Conservation (phyloP, 1,140 invertebrate species). For the Zaprionus africanus region DNA sequence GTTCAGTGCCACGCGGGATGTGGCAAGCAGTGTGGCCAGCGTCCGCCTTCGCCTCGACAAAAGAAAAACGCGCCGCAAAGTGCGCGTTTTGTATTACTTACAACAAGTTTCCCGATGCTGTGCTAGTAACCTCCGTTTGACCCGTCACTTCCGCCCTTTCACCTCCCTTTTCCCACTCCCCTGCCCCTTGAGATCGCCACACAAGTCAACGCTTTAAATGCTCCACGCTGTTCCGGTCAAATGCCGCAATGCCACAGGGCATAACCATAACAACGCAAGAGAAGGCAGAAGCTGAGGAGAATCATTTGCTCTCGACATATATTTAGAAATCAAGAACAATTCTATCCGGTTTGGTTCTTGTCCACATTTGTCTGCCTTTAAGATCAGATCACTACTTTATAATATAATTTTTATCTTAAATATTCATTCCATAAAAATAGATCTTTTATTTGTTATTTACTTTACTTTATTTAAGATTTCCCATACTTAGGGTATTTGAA, state of each 20-base stretch:
- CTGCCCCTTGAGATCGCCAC: constrained; percentile 29
- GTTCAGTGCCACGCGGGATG: constrained; percentile 38
- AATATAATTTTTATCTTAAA: neutral
- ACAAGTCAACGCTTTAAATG: constrained; percentile 67
- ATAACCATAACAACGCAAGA: constrained; percentile 73
- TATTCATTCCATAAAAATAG: too few species aligned
- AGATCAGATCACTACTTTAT: neutral
- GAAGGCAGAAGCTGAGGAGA: neutral
- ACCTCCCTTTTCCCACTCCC: neutral
- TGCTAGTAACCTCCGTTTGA: constrained; percentile 4
- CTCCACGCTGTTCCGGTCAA: constrained; percentile 66
- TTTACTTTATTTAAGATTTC: too few species aligned
- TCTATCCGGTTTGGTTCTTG: constrained; percentile 3
- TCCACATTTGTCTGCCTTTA: neutral
- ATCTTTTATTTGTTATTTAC: too few species aligned
- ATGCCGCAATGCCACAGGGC: constrained; percentile 63
- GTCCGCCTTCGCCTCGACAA: constrained; percentile 16
- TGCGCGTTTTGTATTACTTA: constrained; percentile 73
- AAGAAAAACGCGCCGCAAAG: constrained; percentile 68
- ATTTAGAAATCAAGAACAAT: constrained; percentile 31
- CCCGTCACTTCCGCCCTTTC: neutral
- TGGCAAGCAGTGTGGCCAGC: neutral
- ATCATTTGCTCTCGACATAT: constrained; percentile 16
- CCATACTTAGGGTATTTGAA: too few species aligned
- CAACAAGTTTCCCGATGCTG: constrained; percentile 20